Conservation (phyloP, 2,888 invertebrate genomes). For the Theretra japonica region DNA sequence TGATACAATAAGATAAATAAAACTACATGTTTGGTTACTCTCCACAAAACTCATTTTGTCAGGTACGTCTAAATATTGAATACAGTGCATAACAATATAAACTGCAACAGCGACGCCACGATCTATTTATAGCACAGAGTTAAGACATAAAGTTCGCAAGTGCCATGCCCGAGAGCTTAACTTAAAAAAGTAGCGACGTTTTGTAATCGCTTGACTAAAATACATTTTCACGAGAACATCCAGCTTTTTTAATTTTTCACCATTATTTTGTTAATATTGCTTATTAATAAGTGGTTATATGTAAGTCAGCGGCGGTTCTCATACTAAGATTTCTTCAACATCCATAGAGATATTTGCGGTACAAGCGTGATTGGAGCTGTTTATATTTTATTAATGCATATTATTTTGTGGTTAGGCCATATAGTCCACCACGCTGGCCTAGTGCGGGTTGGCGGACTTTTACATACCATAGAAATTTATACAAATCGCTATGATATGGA, state of each 20-base stretch:
- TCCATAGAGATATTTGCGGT: slow-evolving; percentile 71
- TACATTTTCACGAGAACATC: not conserved
- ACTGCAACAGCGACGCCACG: not conserved
- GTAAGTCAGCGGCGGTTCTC: not conserved
- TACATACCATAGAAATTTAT: no score
- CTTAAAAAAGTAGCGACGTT: slow-evolving; percentile 2
- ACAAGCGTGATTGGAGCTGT: slow-evolving; percentile 81
- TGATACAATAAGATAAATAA: not conserved
- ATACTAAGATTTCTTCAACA: slow-evolving; percentile 67
- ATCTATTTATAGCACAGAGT: not conserved
- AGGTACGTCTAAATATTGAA: no score
- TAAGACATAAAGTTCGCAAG: not conserved
- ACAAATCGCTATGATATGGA: no score
- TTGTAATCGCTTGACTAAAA: not conserved
- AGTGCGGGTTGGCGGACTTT: no score
- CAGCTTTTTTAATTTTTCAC: no score
- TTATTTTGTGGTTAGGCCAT: no score
- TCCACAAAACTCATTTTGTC: no score
- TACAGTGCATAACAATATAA: no score
- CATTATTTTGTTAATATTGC: no score
- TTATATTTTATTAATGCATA: slow-evolving; percentile 86
- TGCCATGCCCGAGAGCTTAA: slow-evolving; percentile 6
- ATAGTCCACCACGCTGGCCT: no score
- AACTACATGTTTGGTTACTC: not conserved
- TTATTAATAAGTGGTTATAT: no score